A percentile compares a stretch with the other conserved stretches of the same genome.
phyloP scores from a whole-genome alignment of 2,888 invertebrate species.

The Anagyrus pseudococci region DNA sequence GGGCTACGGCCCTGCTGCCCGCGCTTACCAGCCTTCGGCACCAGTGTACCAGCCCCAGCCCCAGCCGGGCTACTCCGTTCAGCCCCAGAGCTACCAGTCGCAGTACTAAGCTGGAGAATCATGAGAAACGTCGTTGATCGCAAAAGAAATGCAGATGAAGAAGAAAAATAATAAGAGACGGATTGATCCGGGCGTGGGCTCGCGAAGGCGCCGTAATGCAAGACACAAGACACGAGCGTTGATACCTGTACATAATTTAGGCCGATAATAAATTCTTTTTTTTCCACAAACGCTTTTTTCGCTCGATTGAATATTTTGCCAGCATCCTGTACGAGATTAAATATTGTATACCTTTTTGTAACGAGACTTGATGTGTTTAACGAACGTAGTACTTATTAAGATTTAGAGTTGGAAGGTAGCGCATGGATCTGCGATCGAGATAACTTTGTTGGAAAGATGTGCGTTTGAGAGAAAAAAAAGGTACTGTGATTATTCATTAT shows the following conservation, averaged over 20 bases:
- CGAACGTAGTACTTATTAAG: too few species aligned
- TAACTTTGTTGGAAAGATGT: too few species aligned
- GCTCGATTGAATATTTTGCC: background rate
- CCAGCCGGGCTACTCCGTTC: slow-evolving; percentile 19
- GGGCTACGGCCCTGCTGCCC: background rate
- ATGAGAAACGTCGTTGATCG: background rate
- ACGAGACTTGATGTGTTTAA: too few species aligned
- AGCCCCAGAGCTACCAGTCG: slow-evolving; percentile 32
- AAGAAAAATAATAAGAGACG: background rate
- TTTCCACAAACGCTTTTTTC: background rate
- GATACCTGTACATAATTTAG: slow-evolving; percentile 58
- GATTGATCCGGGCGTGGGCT: slow-evolving; percentile 15
- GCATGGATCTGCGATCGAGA: too few species aligned
- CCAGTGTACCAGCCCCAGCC: slow-evolving; percentile 23
- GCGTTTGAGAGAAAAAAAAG: too few species aligned
- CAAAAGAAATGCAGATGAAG: background rate
- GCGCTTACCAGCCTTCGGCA: slow-evolving; percentile 23
- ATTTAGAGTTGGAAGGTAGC: too few species aligned
- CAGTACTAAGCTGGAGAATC: slow-evolving; percentile 22
- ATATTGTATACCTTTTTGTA: too few species aligned
- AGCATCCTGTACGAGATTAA: background rate
- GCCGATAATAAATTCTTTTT: slow-evolving; percentile 57
- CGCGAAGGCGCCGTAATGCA: background rate
- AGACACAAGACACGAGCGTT: slow-evolving; percentile 9
- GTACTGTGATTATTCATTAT: too few species aligned